A percentile compares a stretch with the other conserved stretches of the same genome.
These are phyloP conservation scores for Nymphalis io DNA, from an alignment of 1,140 invertebrate species.

Conservation along the genomic window DNA sequence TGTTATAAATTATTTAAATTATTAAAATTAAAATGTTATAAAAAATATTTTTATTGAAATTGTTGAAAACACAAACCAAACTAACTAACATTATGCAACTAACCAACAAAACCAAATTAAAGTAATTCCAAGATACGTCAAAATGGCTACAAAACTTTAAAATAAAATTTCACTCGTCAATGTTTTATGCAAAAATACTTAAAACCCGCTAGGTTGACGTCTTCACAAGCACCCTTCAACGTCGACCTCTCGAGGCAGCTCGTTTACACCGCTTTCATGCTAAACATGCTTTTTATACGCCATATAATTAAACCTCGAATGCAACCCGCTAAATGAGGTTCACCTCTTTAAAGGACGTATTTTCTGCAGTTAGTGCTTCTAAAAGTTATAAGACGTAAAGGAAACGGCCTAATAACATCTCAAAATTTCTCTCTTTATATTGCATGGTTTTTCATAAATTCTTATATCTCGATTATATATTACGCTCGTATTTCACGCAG, in stretches of 20 bases:
- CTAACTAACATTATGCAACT: too few relatives aligned
- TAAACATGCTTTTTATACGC: slow-evolving; percentile 46
- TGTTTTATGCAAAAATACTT: slow-evolving; percentile 25
- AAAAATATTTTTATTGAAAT: too few relatives aligned
- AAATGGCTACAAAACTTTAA: slow-evolving; percentile 7
- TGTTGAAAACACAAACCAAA: too few relatives aligned
- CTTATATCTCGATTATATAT: not conserved
- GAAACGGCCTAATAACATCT: slow-evolving; percentile 15
- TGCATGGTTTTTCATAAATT: not conserved
- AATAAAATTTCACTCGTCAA: slow-evolving; percentile 11
- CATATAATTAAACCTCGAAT: slow-evolving; percentile 41
- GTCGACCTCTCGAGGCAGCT: slow-evolving; percentile 37
- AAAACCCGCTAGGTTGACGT: slow-evolving; percentile 44
- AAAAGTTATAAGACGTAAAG: slow-evolving; percentile 13
- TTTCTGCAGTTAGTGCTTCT: slow-evolving; percentile 21
- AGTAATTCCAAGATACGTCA: not conserved
- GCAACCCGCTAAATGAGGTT: slow-evolving; percentile 30
- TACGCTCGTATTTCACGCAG: not conserved
- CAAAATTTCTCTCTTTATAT: not conserved
- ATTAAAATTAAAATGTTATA: too few relatives aligned
- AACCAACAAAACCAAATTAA: not conserved
- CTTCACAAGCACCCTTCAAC: slow-evolving; percentile 41
- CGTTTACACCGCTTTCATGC: slow-evolving; percentile 44
- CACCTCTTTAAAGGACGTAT: slow-evolving; percentile 27
- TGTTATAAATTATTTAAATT: too few relatives aligned